phyloP scores from a whole-genome alignment of 2,888 invertebrate genomes.

The Lypha dubia region DNA sequence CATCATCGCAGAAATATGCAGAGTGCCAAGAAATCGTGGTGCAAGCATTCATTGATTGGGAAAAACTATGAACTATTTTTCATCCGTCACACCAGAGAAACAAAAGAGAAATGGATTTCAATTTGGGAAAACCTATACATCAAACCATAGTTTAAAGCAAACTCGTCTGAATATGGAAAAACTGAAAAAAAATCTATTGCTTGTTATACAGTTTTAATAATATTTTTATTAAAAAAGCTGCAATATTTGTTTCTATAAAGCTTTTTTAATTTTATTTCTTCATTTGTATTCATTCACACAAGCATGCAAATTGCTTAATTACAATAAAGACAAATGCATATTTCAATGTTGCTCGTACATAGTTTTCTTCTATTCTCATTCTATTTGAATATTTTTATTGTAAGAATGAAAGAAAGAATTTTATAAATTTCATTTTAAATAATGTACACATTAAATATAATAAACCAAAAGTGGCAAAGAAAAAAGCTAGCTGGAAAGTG shows the following conservation, averaged over 20 bases:
- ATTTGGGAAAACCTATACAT: too few relatives aligned
- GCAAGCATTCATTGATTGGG: too few relatives aligned
- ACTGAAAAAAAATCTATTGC: too few relatives aligned
- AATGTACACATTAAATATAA: constrained; percentile 59
- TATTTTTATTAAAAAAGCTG: too few relatives aligned
- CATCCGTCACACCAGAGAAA: too few relatives aligned
- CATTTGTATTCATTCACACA: not conserved
- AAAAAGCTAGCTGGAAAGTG: constrained; percentile 11
- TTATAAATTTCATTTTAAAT: constrained; percentile 62
- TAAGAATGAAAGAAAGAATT: constrained; percentile 51
- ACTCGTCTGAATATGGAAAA: too few relatives aligned
- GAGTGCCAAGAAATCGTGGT: too few relatives aligned
- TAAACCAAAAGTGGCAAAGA: constrained; percentile 50
- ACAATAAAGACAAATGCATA: constrained; percentile 35
- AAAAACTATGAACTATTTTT: too few relatives aligned
- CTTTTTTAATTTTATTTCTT: constrained; percentile 9
- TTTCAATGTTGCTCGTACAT: not conserved
- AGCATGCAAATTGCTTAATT: constrained; percentile 27
- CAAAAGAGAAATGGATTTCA: too few relatives aligned
- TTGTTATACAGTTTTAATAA: too few relatives aligned
- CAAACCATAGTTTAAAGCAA: too few relatives aligned
- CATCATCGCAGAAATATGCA: too few relatives aligned
- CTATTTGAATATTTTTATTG: constrained; percentile 45
- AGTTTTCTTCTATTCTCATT: constrained; percentile 6
- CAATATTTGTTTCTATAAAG: not conserved